Base-by-base conservation (phyloP, 2,797 vertebrate species). In the Bovichtus diacanthus region DNA sequence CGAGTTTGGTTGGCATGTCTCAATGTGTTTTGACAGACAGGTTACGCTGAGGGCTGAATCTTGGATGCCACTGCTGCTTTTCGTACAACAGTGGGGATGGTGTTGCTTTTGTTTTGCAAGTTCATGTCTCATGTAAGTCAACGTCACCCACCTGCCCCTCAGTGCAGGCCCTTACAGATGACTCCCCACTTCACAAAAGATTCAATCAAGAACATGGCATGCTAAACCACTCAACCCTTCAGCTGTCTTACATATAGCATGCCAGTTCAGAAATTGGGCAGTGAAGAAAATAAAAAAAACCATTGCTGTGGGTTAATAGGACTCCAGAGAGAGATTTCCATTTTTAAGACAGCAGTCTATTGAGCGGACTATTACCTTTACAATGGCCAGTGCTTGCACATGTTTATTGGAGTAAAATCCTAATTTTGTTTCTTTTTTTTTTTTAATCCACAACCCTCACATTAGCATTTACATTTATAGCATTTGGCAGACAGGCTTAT, bases 1-100 rank as follows among this genome's bases (percentile, higher is more conserved):
- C 21, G 10, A 58, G 43, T 73, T 86, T 54, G 62, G 55, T 51
- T 75, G 82, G 49, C 78, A 82, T 79, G 80, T 88, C 73, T 88
- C 83, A 82, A 63, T 90, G 72, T 58, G 50, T 85, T 86, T 74
- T 89, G 92, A 93, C 86, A 81, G 92, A 88, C 80, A 85, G 75
- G 79, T 82, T 34, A 54, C 21, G 68, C 63, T 50, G 70, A 71
- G 69, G 82, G 81, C 75, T 70, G 70, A 83, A 74, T 54, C 70
- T 53, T 61, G 68, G 56, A 63, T 71, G 79, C 76, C 76, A 76
- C 75, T 53, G 58, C 64, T 31, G 67, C 82, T 87, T 85, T 34
- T 66, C 69, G 64, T 44, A 50, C 77, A 74, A n/a, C 41, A 0
- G 59, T 38, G 21, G 56, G 61, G 66, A 80, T 55, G 79, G 65